These are phyloP conservation scores for Dryobota labecula DNA, from an alignment of 2,888 invertebrate species.

Conservation along the genomic window DNA sequence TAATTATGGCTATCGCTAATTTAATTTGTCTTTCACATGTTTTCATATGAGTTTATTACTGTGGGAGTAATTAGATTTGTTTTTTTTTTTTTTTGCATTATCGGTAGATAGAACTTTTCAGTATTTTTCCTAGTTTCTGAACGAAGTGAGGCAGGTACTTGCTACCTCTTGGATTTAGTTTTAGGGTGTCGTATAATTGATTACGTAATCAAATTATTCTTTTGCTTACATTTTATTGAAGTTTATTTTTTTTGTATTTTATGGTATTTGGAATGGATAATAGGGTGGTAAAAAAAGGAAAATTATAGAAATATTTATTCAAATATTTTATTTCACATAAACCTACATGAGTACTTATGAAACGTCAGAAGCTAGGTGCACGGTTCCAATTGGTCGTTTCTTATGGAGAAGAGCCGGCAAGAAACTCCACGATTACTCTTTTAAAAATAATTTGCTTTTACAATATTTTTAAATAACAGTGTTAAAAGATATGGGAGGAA, in stretches of 20 bases:
- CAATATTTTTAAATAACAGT: too few species aligned
- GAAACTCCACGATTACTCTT: too few species aligned
- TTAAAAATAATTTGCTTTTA: too few species aligned
- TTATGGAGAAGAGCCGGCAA: too few species aligned
- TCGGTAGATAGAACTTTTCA: neutral
- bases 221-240: neutral
- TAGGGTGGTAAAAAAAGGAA: neutral
- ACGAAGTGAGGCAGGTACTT: neutral
- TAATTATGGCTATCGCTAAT: slow-evolving; percentile 37
- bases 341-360: too few species aligned
- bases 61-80: neutral
- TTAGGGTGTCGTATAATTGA: neutral
- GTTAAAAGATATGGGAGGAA: too few species aligned
- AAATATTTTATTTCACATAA: too few species aligned
- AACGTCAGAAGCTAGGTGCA: too few species aligned
- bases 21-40: slow-evolving; percentile 20
- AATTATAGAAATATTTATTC: neutral
- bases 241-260: too few species aligned
- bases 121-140: neutral
- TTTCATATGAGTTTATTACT: neutral
- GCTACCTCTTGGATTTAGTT: neutral
- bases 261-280: neutral
- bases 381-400: too few species aligned
- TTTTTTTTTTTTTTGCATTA: slow-evolving; percentile 2
- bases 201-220: too few species aligned